Base-by-base conservation (phyloP, 2,888 invertebrate genomes). In the Orchestes rusci region DNA sequence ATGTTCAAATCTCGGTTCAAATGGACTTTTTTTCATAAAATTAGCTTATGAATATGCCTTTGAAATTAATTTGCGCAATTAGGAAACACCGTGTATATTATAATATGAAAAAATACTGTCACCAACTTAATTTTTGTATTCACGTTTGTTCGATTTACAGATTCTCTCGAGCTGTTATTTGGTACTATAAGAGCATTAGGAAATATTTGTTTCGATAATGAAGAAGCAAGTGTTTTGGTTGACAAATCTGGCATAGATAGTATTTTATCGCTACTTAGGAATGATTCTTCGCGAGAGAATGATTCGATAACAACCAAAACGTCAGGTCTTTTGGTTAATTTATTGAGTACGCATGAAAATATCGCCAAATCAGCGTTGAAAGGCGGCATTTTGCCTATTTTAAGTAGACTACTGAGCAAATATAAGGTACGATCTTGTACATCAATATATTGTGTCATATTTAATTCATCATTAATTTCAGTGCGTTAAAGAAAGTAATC, bases 121-220 rank as follows among this genome's bases (percentile, higher is more conserved):
- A n/a, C 16, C n/a, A 15, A 7, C 17, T 16, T 17, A 1, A 4
- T n/a, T 2, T 17, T 7, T 15, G 20, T 32, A 16, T 19, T 13
- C 4, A 19, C 4, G 2, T 13, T 36, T 4, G 5, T 19, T 13
- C 8, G 5, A 2, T 17, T 3, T 13, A 23, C 23, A 50, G 50
- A 15, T 36, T 43, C 39, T 15, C 64, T 80, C 39, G 69, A 60
- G 38, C 45, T 58, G 13, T 45, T 80, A 5, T 81, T 81, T 53
- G 87, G 92, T 62, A 77, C 82, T 29, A 85, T 86, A 55, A 75
- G 92, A 58, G 87, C 89, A 2, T 70, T 93, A 16, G 92, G 90
- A 27, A 93, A 93, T 67, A 80, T 93, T 60, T 90, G 89, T 64
- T 92, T 84, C 65, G 84, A 91, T 62, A 89, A 90, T 70, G 84